Evolutionary conservation across 2,113 vertebrate species (phyloP), one percentile per base, ranked within the genome.

Genomic region (Bettongia penicillata): DNA sequence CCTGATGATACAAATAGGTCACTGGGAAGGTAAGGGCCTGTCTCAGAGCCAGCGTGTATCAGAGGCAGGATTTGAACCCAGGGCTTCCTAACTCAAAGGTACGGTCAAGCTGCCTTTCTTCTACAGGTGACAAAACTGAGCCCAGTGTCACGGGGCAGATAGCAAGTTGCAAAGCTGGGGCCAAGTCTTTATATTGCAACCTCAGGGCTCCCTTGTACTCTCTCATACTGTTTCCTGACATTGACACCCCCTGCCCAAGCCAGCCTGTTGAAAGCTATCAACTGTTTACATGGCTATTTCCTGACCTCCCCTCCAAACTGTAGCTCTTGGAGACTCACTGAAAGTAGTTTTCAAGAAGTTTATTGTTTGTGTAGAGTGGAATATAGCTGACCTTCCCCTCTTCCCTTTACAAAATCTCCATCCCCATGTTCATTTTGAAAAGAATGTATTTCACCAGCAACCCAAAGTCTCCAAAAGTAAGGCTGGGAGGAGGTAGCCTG

Each of bases 291-390:
- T 95, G 91, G 97, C 84, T 43, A 92, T 91, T 97, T 98, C 96
- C 98, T 98, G 98, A 97, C 96, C 94, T 96, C 89, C 91, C 91
- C 97, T 98, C 97, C 96, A 97, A 97, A 97, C 97, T 91, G 96
- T 95, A 94, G 90, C 57, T 96, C 95, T 96, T 92, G 8, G 94
- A 97, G 96, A 95, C 91, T 90, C 93, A 96, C 94, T 48, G 93
- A 97, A 98, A 93, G 95, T 77, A 77, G 53, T 96, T 95, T 91
- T 91, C 95, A 96, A 95, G 96, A 96, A 97, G 96, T 97, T 96
- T 96, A 94, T 97, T 97, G 97, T 98, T 98, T 97, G 96, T 97
- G 93, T 92, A 91, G 90, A 97, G 95, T 93, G 93, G 94, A 91
- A 93, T 93, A 95, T 93, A 95, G 93, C 95, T 96, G 93, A 96